Conservation (phyloP, 2,113 vertebrate species). For the Ornithorhynchus anatinus region DNA sequence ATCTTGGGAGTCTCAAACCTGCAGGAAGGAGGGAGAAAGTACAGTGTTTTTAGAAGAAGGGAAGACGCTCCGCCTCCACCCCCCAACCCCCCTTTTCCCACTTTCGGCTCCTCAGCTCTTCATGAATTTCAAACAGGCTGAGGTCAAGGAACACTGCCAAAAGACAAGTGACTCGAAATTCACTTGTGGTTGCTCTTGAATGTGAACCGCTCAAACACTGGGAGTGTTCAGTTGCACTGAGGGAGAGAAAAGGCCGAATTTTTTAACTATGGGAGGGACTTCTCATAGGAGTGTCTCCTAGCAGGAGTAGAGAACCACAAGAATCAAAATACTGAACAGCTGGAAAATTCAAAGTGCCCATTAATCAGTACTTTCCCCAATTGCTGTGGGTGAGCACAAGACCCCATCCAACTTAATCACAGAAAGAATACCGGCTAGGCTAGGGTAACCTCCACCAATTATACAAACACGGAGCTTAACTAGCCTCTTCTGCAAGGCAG, state of each 20-base stretch:
- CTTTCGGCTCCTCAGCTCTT: neutral
- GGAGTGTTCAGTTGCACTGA: no score
- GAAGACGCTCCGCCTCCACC: neutral
- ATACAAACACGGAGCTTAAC: neutral
- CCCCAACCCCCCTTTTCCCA: neutral
- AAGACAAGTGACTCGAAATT: no score
- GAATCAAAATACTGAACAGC: no score
- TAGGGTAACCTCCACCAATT: slow-evolving; percentile 2
- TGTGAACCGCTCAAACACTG: no score
- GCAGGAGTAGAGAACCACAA: no score
- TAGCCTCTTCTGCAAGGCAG: slow-evolving; percentile 7
- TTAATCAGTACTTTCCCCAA: neutral
- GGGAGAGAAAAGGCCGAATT: no score
- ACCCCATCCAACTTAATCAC: neutral
- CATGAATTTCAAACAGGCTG: accelerated
- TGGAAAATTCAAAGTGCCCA: no score
- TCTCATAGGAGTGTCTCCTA: no score
- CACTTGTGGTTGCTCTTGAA: no score
- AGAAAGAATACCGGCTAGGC: neutral
- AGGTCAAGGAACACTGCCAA: no score
- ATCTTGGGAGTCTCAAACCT: no score
- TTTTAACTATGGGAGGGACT: no score
- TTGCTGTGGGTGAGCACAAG: neutral
- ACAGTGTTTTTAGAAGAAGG: neutral
- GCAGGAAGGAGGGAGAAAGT: neutral